These are phyloP conservation scores for Pocillopora verrucosa DNA, from an alignment of 64 coral and sea anemone genomes.

Conservation along the genomic window DNA sequence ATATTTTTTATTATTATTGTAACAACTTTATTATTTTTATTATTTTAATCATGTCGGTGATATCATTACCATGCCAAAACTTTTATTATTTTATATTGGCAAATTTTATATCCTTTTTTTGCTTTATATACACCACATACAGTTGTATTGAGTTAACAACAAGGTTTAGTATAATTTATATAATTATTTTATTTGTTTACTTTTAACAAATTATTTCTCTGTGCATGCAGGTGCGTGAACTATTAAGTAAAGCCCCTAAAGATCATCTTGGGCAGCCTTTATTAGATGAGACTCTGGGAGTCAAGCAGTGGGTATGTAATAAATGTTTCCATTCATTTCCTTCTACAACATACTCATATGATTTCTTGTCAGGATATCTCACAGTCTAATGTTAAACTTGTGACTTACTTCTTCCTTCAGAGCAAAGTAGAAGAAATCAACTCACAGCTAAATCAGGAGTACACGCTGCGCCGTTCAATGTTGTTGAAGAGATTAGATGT, in stretches of 20 bases:
- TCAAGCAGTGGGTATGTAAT: conserved; percentile 84
- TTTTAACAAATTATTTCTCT: too few species aligned
- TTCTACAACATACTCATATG: neutral
- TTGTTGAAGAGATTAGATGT: conserved; percentile 94
- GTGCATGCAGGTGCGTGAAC: conserved; percentile 55
- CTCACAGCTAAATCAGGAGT: conserved; percentile 77
- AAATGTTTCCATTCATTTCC: neutral
- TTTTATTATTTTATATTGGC: too few species aligned
- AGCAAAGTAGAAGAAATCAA: conserved; percentile 86
- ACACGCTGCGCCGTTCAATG: conserved; percentile 80
- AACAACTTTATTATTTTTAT: too few species aligned
- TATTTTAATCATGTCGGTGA: too few species aligned
- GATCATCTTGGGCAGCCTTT: conserved; percentile 87
- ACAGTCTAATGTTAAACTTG: neutral
- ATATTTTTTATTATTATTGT: too few species aligned
- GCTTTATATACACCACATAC: too few species aligned
- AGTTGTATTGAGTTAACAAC: too few species aligned
- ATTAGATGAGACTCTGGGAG: conserved; percentile 60
- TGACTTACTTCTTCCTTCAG: conserved; percentile 16
- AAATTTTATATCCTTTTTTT: too few species aligned
- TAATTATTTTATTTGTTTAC: neutral
- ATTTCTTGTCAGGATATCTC: neutral
- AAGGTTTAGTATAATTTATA: neutral
- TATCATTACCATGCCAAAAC: too few species aligned
- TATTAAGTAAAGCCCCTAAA: conserved; percentile 65